These are phyloP conservation scores for Ectemnius lituratus DNA, from an alignment of 2,888 invertebrate species.

Conservation along the genomic window DNA sequence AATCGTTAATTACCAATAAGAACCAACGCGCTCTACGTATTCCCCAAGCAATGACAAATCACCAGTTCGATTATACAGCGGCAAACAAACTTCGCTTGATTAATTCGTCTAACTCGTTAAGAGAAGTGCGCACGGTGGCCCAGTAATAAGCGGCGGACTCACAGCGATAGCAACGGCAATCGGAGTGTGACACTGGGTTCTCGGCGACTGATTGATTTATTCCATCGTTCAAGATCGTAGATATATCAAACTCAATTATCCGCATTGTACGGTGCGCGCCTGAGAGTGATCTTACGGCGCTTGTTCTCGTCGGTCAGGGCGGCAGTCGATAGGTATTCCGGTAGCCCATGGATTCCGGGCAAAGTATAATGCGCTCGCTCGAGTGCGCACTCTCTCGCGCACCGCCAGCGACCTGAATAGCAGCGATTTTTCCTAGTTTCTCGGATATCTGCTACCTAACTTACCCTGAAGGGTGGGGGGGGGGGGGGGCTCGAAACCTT, in stretches of 20 bases:
- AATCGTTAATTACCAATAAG: too few relatives aligned
- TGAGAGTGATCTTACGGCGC: not conserved
- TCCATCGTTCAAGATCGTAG: constrained; percentile 24
- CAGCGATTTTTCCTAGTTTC: constrained; percentile 32
- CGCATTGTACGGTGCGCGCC: constrained; percentile 15
- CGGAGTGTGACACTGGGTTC: constrained; percentile 22
- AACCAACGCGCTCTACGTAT: too few relatives aligned
- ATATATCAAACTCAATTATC: constrained; percentile 19
- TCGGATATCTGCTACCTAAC: constrained; percentile 13
- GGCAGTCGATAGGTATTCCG: not conserved
- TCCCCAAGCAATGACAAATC: too few relatives aligned
- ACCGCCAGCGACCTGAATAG: constrained; percentile 30
- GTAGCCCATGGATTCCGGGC: not conserved
- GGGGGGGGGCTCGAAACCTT: too few relatives aligned
- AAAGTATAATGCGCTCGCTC: not conserved
- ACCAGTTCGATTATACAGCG: too few relatives aligned
- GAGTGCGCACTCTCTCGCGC: constrained; percentile 10
- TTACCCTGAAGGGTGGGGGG: too few relatives aligned
- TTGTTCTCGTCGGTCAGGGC: not conserved
- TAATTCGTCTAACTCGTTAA: constrained; percentile 7
- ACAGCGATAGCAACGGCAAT: constrained; percentile 34
- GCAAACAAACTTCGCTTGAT: not conserved
- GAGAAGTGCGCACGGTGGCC: not conserved
- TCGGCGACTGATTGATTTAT: constrained; percentile 34
- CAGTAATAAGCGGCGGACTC: constrained; percentile 32